Percentiles rank a stretch among this genome's conserved stretches.
Conservation (phyloP, 2,797 vertebrate genomes). For the Rhynchonycteris naso region DNA sequence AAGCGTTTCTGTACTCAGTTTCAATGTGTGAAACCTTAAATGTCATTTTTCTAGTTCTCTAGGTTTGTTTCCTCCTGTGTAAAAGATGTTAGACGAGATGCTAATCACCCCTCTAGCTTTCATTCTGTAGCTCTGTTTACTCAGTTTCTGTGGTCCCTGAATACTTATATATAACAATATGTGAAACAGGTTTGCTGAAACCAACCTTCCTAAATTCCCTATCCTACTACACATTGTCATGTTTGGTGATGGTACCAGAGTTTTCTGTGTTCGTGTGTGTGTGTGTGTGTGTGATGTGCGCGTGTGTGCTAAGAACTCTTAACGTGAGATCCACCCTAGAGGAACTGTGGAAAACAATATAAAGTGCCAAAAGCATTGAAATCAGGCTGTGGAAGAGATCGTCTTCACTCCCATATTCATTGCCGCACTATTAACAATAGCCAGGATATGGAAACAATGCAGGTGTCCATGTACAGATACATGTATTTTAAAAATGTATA, state of each 20-base stretch:
- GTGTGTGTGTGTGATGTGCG: not conserved
- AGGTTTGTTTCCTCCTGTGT: not conserved
- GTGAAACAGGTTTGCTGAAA: not conserved
- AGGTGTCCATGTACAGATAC: not conserved
- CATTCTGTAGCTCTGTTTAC: not conserved
- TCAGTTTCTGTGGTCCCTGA: not conserved
- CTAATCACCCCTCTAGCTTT: not conserved
- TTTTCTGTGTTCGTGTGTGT: not conserved
- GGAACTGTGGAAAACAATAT: not conserved
- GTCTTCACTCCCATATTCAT: not conserved
- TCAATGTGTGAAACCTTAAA: not conserved
- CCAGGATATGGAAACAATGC: not conserved
- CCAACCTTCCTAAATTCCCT: not conserved
- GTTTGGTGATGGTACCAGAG: not conserved
- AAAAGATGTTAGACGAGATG: not conserved
- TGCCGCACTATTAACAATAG: not conserved
- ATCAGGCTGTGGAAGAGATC: not conserved
- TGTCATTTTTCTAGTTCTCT: slow-evolving; percentile 13
- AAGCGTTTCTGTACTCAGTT: not conserved
- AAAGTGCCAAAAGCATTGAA: not conserved
- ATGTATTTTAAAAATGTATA: not conserved
- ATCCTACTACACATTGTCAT: not conserved
- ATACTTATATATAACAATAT: not conserved
- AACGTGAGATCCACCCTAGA: not conserved
- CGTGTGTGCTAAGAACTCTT: not conserved